A percentile compares a stretch with the other conserved stretches of the same genome.
These are phyloP conservation scores for Campoletis raptor DNA, from an alignment of 2,888 invertebrate species.

Conservation along the genomic window DNA sequence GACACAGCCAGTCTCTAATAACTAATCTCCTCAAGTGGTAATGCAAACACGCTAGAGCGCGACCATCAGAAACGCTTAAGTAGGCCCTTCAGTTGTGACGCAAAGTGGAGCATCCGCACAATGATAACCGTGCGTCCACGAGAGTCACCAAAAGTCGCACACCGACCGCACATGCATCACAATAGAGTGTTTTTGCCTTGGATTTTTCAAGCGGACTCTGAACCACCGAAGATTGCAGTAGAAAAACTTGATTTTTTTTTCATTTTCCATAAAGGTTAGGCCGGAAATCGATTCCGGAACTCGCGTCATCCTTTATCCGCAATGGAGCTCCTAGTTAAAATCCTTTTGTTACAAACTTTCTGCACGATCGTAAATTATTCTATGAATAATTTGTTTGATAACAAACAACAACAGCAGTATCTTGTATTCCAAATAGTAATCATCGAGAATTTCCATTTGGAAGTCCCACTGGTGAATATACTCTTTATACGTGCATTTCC, in stretches of 20 bases:
- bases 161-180: too few relatives aligned
- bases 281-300: not conserved
- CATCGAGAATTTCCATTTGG: constrained; percentile 35
- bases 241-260: not conserved
- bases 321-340: constrained; percentile 40
- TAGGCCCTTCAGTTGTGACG: not conserved
- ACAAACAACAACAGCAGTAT: constrained; percentile 12
- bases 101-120: not conserved
- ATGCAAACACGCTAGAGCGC: not conserved
- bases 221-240: not conserved
- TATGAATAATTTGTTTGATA: constrained; percentile 37
- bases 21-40: not conserved
- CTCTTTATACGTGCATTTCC: constrained; percentile 48
- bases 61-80: not conserved
- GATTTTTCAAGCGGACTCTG: not conserved
- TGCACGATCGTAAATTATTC: constrained; percentile 59
- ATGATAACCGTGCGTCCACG: not conserved
- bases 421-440: constrained; percentile 24
- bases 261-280: not conserved
- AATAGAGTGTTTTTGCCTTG: too few relatives aligned
- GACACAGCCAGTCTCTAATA: not conserved
- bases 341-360: constrained; percentile 44
- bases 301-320: not conserved
- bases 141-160: too few relatives aligned
- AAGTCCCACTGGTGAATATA: constrained; percentile 9